These are phyloP conservation scores for Thomomys bottae DNA, from an alignment of 2,113 vertebrate species.

Conservation along the genomic window DNA sequence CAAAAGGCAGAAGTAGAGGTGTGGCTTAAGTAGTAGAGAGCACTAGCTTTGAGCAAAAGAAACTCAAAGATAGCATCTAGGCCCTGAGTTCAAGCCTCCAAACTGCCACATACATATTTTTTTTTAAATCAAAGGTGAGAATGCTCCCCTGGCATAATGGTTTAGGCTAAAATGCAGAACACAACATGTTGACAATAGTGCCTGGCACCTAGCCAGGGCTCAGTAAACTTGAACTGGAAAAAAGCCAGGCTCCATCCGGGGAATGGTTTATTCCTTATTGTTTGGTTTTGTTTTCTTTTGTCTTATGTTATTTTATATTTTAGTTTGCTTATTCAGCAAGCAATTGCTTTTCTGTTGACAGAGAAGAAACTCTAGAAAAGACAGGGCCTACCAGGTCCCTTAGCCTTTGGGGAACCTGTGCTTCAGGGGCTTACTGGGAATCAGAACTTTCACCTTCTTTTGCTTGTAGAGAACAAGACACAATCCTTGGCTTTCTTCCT, in stretches of 20 bases:
- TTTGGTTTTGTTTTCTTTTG: neutral
- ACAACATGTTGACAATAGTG: fast-evolving
- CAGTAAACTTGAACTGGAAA: neutral
- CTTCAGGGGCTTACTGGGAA: too few species aligned
- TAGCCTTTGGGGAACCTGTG: fast-evolving
- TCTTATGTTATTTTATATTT: too few species aligned
- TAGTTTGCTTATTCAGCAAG: neutral
- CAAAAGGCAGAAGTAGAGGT: too few species aligned
- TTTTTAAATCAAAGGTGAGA: neutral
- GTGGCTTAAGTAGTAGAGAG: too few species aligned
- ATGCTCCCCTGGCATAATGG: neutral
- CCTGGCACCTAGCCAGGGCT: neutral
- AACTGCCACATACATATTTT: too few species aligned
- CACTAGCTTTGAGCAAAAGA: too few species aligned
- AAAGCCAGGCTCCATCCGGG: neutral
- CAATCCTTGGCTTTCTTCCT: neutral
- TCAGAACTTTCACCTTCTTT: neutral
- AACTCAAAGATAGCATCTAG: too few species aligned
- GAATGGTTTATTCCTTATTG: neutral
- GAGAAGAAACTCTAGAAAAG: neutral
- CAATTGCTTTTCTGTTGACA: neutral
- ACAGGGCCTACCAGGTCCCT: too few species aligned
- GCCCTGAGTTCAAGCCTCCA: too few species aligned
- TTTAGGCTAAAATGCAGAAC: neutral
- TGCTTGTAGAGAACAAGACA: neutral